These are phyloP conservation scores for Pseudoips prasinana DNA, from an alignment of 2,888 invertebrate genomes.

Conservation along the genomic window DNA sequence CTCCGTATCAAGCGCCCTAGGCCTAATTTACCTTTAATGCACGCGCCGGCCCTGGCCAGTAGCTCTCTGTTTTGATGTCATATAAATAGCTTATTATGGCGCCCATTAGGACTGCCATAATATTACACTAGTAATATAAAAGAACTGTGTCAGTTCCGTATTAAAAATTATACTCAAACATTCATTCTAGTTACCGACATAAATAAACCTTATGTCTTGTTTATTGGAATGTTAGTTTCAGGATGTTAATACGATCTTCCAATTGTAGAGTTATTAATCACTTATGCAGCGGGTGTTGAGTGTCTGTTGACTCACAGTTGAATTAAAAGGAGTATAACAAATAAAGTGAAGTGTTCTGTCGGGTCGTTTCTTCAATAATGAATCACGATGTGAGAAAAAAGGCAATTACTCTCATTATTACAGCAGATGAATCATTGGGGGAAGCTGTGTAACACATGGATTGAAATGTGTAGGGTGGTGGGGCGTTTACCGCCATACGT, in stretches of 20 bases:
- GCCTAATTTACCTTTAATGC: too few species aligned
- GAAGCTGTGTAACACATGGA: constrained; percentile 45
- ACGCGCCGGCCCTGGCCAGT: too few species aligned
- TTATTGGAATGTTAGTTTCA: constrained; percentile 29
- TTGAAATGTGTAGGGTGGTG: constrained; percentile 22
- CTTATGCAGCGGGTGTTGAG: constrained; percentile 42
- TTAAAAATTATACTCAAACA: constrained; percentile 30
- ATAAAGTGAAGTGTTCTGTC: constrained; percentile 57
- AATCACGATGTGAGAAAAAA: constrained; percentile 78
- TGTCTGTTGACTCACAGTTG: constrained; percentile 57
- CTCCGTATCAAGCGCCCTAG: too few species aligned
- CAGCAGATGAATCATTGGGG: constrained; percentile 60
- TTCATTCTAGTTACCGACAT: constrained; percentile 32
- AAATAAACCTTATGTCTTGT: constrained; percentile 21
- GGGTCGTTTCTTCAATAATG: constrained; percentile 58
- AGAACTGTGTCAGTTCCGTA: constrained; percentile 65
- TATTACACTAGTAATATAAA: constrained; percentile 41
- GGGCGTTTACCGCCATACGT: constrained; percentile 29
- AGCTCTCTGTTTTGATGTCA: constrained; percentile 58
- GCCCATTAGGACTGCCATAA: constrained; percentile 42
- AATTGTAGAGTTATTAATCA: constrained; percentile 45
- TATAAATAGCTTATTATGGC: constrained; percentile 65
- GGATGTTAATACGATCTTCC: constrained; percentile 41
- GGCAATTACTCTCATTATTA: constrained; percentile 74
- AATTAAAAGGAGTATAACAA: constrained; percentile 67